These are phyloP conservation scores for Enteromius unitaeniatus DNA, from an alignment of 2,797 vertebrate genomes.

Conservation along the genomic window DNA sequence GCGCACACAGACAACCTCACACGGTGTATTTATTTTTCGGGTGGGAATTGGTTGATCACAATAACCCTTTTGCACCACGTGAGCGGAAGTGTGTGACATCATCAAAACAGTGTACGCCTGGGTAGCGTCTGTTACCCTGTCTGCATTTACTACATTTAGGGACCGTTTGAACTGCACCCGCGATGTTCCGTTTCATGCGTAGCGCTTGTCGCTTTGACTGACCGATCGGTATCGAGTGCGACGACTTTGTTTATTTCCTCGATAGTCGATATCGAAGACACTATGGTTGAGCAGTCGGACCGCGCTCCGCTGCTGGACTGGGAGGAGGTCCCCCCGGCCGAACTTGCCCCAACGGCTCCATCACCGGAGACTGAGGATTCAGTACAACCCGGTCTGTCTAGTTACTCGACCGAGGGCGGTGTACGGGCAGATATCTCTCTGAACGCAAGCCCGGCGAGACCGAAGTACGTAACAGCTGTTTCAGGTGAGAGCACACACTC, in stretches of 20 bases:
- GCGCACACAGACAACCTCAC: constrained; percentile 15
- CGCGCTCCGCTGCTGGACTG: constrained; percentile 93
- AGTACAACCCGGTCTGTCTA: constrained; percentile 65
- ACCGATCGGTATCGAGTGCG: background rate
- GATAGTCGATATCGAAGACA: constrained; percentile 46
- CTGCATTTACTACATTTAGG: background rate
- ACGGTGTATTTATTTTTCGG: constrained; percentile 40
- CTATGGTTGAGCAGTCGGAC: constrained; percentile 90
- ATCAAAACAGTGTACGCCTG: constrained; percentile 75
- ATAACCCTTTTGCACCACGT: constrained; percentile 66
- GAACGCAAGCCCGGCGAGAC: constrained; percentile 58
- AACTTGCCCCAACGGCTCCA: constrained; percentile 72
- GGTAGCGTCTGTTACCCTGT: constrained; percentile 36
- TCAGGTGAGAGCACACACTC: constrained; percentile 66
- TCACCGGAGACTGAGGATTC: constrained; percentile 64
- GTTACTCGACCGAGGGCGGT: constrained; percentile 61
- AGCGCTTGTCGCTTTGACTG: background rate
- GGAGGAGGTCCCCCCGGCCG: constrained; percentile 88
- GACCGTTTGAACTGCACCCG: background rate
- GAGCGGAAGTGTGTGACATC: constrained; percentile 81
- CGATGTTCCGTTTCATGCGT: background rate
- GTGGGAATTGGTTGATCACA: constrained; percentile 46
- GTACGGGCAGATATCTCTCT: constrained; percentile 63
- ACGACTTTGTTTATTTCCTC: constrained; percentile 32
- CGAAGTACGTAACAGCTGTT: constrained; percentile 68